phyloP scores from a whole-genome alignment of 2,888 invertebrate species.

The Noctua janthina region DNA sequence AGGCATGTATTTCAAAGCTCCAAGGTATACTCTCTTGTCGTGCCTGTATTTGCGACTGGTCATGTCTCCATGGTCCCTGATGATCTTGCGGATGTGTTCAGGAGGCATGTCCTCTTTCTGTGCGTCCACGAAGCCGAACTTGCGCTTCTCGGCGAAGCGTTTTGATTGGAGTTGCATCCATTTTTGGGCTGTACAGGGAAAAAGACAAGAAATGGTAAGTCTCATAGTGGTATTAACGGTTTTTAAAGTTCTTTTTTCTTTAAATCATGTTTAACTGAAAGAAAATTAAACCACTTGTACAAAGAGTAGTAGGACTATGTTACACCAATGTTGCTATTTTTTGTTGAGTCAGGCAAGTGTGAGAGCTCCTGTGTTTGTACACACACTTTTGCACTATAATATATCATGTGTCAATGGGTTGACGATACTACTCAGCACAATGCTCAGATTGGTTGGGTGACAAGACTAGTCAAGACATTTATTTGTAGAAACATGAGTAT shows the following conservation, averaged over 20 bases:
- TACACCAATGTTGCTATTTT: background rate
- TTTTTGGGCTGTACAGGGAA: slow-evolving; percentile 93
- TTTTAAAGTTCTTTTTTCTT: background rate
- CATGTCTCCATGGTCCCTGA: slow-evolving; percentile 99
- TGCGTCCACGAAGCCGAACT: slow-evolving; percentile 99
- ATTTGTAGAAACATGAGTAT: too few species aligned
- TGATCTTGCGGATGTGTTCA: slow-evolving; percentile 99
- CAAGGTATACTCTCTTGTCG: slow-evolving; percentile 99
- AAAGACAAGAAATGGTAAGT: background rate
- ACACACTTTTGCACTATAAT: background rate
- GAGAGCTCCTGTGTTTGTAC: background rate
- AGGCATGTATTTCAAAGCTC: slow-evolving; percentile 99
- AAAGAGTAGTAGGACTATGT: background rate
- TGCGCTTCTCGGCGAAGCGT: slow-evolving; percentile 99
- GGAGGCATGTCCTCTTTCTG: slow-evolving; percentile 99
- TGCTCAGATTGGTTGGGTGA: background rate
- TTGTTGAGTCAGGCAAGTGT: background rate
- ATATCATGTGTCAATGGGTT: background rate
- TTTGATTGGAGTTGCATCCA: slow-evolving; percentile 99
- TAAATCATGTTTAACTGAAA: background rate
- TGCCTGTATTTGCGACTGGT: slow-evolving; percentile 99
- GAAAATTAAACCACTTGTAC: background rate
- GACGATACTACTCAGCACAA: background rate
- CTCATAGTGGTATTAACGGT: background rate
- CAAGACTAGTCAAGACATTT: too few species aligned